phyloP scores from a whole-genome alignment of 2,113 vertebrate species.

The Aix galericulata region DNA sequence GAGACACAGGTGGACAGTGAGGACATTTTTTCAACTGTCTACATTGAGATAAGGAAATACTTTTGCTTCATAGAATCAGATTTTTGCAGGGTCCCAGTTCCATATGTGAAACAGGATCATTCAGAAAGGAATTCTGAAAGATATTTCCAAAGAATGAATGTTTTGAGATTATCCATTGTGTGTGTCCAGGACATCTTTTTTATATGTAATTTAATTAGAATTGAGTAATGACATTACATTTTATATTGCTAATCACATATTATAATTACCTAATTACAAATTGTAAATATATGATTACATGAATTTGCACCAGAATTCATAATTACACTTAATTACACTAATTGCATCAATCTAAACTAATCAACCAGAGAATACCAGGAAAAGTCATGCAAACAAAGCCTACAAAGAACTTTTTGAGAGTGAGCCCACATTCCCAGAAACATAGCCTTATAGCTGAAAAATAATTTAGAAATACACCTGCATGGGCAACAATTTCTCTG shows the following conservation, averaged over 20 bases:
- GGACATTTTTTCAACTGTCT: background rate
- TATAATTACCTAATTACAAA: slow-evolving; percentile 75
- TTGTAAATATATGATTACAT: slow-evolving; percentile 74
- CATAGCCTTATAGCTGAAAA: background rate
- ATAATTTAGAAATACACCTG: background rate
- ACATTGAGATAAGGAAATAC: background rate
- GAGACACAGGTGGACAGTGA: background rate
- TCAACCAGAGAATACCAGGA: slow-evolving; percentile 60
- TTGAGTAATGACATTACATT: slow-evolving; percentile 50
- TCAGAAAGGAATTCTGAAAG: slow-evolving; percentile 22
- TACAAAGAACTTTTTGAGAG: background rate
- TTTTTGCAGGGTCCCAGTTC: background rate
- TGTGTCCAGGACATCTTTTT: slow-evolving; percentile 35
- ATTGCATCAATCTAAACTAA: slow-evolving; percentile 71
- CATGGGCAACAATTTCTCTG: background rate
- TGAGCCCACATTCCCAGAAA: background rate
- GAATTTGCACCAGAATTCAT: slow-evolving; percentile 72
- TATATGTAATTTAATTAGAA: slow-evolving; percentile 44
- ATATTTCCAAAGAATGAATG: slow-evolving; percentile 17
- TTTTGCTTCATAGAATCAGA: slow-evolving; percentile 19
- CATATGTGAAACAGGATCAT: background rate
- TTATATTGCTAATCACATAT: slow-evolving; percentile 72
- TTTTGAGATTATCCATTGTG: slow-evolving; percentile 22
- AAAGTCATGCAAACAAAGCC: slow-evolving; percentile 54
- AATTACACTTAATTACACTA: slow-evolving; percentile 77